These are phyloP conservation scores for Melanotaenia maccullochi DNA, from an alignment of 2,797 vertebrate genomes.

Conservation along the genomic window DNA sequence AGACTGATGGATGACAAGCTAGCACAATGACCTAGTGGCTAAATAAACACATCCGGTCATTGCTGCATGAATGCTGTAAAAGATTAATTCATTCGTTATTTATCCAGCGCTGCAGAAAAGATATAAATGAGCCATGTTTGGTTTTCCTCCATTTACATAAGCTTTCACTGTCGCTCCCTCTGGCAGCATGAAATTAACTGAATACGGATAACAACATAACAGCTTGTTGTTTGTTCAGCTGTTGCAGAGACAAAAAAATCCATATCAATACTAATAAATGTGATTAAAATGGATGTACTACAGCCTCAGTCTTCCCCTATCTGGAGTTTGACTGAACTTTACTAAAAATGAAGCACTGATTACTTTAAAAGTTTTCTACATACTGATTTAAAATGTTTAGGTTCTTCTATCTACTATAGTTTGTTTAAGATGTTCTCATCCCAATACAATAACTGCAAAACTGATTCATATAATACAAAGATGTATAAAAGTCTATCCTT, in stretches of 20 bases:
- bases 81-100: neutral
- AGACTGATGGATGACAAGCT: slow-evolving; percentile 10
- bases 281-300: slow-evolving; percentile 1
- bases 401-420: too few relatives aligned
- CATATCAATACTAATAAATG: slow-evolving; percentile 22
- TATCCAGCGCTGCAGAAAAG: neutral
- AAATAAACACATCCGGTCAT: slow-evolving; percentile 13
- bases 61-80: slow-evolving; percentile 12
- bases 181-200: slow-evolving; percentile 11
- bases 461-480: neutral
- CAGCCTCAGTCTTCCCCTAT: neutral
- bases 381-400: neutral
- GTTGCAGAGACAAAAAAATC: slow-evolving; percentile 7
- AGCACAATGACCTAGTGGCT: slow-evolving; percentile 4
- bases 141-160: slow-evolving; percentile 6
- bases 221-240: slow-evolving; percentile 5
- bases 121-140: slow-evolving; percentile 25
- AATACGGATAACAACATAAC: slow-evolving; percentile 10
- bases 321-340: slow-evolving; percentile 49
- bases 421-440: neutral
- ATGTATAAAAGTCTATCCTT: slow-evolving; percentile 10
- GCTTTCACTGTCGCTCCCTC: neutral
- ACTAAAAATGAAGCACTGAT: neutral
- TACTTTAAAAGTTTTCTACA: slow-evolving; percentile 1
- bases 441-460: neutral